These are phyloP conservation scores for Ypsolopha sequella DNA, from an alignment of 2,888 invertebrate species.

Conservation along the genomic window DNA sequence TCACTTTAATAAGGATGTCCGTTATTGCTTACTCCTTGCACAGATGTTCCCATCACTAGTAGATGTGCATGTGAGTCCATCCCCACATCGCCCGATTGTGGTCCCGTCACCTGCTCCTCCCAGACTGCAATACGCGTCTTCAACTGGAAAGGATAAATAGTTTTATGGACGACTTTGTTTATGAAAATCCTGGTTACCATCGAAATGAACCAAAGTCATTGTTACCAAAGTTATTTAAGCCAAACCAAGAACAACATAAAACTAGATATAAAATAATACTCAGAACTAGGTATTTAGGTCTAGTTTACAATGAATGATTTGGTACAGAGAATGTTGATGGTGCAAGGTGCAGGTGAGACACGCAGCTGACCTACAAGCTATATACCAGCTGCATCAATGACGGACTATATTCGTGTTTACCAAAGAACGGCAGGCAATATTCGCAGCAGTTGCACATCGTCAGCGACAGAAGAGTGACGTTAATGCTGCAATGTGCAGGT, in stretches of 20 bases:
- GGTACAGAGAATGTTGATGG: too few species aligned
- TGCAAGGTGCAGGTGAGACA: slow-evolving; percentile 39
- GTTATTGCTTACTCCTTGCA: slow-evolving; percentile 52
- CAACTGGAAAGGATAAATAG: slow-evolving; percentile 33
- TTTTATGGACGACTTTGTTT: background rate
- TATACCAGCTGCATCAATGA: too few species aligned
- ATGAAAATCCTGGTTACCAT: background rate
- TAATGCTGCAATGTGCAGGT: slow-evolving; percentile 47
- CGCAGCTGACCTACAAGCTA: too few species aligned
- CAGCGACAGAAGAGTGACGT: slow-evolving; percentile 65
- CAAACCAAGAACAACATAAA: too few species aligned
- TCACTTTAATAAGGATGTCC: too few species aligned
- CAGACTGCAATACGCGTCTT: slow-evolving; percentile 58
- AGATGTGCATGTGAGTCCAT: slow-evolving; percentile 59
- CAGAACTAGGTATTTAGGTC: too few species aligned
- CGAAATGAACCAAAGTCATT: background rate
- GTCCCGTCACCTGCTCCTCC: slow-evolving; percentile 65
- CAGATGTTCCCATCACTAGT: slow-evolving; percentile 43
- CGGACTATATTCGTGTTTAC: slow-evolving; percentile 27
- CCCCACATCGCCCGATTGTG: slow-evolving; percentile 71
- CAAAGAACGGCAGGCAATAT: slow-evolving; percentile 68
- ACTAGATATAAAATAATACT: too few species aligned
- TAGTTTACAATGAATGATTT: too few species aligned
- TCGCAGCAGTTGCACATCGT: slow-evolving; percentile 75
- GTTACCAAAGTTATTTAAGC: background rate